Conservation (phyloP, 1,140 invertebrate species). For the Zaprionus tsacasi region DNA sequence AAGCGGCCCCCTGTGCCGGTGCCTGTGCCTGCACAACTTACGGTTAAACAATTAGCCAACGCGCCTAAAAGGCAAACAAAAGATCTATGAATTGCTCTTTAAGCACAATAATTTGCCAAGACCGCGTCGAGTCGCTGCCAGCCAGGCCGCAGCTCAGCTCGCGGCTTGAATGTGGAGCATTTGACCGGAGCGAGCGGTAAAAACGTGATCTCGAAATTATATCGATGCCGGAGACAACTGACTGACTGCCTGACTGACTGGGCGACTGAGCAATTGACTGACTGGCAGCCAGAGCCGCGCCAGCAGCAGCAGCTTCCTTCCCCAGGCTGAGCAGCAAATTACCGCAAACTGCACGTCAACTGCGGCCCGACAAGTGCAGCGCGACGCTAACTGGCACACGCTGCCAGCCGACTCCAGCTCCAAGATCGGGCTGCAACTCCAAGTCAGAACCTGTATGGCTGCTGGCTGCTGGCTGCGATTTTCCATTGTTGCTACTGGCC, state of each 20-base stretch:
- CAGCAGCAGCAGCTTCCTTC: constrained; percentile 44
- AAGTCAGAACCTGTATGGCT: constrained; percentile 50
- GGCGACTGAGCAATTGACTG: constrained; percentile 31
- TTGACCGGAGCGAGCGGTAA: constrained; percentile 66
- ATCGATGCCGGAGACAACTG: constrained; percentile 63
- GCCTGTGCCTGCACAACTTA: neutral
- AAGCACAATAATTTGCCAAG: constrained; percentile 40
- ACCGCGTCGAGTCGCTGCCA: neutral
- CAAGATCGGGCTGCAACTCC: neutral
- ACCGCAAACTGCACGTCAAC: constrained; percentile 72
- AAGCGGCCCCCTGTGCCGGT: too few species aligned
- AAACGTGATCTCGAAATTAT: constrained; percentile 81
- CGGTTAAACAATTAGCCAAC: constrained; percentile 49
- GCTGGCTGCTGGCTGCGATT: constrained; percentile 4
- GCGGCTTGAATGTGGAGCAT: constrained; percentile 66
- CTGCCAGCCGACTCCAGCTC: constrained; percentile 30
- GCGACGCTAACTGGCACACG: constrained; percentile 79
- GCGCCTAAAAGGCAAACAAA: constrained; percentile 44
- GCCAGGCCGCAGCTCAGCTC: constrained; percentile 14
- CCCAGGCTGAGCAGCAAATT: constrained; percentile 63
- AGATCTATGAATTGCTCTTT: constrained; percentile 67
- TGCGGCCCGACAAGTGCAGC: constrained; percentile 60
- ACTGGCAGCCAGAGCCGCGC: constrained; percentile 21
- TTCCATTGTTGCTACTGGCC: constrained; percentile 60
- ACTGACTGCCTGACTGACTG: constrained; percentile 35